Evolutionary conservation across 2,888 invertebrate species (phyloP), one percentile per base, ranked within the genome.

Genomic region (Chrysolina oricalcia): DNA sequence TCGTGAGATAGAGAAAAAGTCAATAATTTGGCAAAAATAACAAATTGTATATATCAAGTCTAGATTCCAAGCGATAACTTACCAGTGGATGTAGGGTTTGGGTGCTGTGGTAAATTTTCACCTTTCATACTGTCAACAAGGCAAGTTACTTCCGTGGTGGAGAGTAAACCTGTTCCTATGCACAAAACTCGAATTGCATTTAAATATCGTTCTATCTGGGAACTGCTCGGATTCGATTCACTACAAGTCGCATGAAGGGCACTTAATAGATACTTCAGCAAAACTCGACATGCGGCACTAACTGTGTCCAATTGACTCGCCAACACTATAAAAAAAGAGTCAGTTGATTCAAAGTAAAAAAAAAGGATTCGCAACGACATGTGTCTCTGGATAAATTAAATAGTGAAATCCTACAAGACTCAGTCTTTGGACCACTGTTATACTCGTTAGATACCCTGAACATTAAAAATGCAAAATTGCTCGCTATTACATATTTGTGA

Each of bases 61-160:
- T 35, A 35, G 6, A 35, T 35, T 35, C 0, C 8, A 35, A 64
- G 43, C 2, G 4, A 19, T 17, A 53, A 69, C 75, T 77, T 65
- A 83, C 83, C 83, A 74, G 80, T 86, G 50, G 89, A 87, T 77
- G 90, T 90, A 65, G 84, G 81, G 56, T 82, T 82, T 66, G 80
- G 78, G 35, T 82, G 81, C 63, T 85, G 85, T 15, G 93, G 93
- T 76, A 91, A 86, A 84, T 91, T 92, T 72, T 93, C 92, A 74
- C 92, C 91, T 83, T 96, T 97, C 88, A 97, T 91, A 48, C 94
- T 91, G 63, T 95, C 93, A 48, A 94, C 93, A 80, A 97, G 90
- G 48, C 93, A 92, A 68, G 93, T 91, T 86, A 95, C 92, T 88
- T 97, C 97, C 40, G 94, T 92, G 82, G 93, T 92, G 23, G 93